These are phyloP conservation scores for Tetramorium alpestre DNA, from an alignment of 1,140 invertebrate species.

Conservation along the genomic window DNA sequence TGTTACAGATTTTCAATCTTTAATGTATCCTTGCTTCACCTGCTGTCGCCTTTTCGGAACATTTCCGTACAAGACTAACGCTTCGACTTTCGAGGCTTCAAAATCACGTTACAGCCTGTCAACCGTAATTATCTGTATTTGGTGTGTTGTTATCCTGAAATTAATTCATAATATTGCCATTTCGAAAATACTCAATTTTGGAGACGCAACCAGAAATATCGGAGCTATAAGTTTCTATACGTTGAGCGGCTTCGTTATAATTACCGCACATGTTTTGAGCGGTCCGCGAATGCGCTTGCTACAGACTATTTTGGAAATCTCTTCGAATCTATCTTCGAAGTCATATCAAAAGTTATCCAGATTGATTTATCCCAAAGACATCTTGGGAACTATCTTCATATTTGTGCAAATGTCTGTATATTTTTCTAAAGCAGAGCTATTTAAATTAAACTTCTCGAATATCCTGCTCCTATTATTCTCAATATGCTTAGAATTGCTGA, in stretches of 20 bases:
- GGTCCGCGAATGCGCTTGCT: not conserved
- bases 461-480: not conserved
- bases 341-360: not conserved
- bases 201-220: not conserved
- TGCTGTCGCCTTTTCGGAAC: constrained; percentile 64
- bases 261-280: not conserved
- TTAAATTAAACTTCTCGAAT: not conserved
- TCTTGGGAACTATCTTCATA: not conserved
- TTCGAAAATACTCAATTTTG: constrained; percentile 5
- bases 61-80: constrained; percentile 64
- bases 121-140: constrained; percentile 35
- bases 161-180: constrained; percentile 63
- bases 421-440: not conserved
- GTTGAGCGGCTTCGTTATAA: not conserved
- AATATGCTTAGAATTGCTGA: constrained; percentile 64
- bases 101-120: constrained; percentile 52
- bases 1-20: constrained; percentile 15
- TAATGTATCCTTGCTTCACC: constrained; percentile 62
- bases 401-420: not conserved
- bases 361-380: not conserved
- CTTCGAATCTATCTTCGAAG: not conserved
- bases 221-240: not conserved
- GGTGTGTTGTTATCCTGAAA: not conserved
- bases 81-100: constrained; percentile 32
- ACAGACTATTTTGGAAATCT: not conserved